Evolutionary conservation across 2,797 vertebrate species (phyloP), one percentile per base, ranked within the genome.

Genomic region (Mormyrus hasselquistii): DNA sequence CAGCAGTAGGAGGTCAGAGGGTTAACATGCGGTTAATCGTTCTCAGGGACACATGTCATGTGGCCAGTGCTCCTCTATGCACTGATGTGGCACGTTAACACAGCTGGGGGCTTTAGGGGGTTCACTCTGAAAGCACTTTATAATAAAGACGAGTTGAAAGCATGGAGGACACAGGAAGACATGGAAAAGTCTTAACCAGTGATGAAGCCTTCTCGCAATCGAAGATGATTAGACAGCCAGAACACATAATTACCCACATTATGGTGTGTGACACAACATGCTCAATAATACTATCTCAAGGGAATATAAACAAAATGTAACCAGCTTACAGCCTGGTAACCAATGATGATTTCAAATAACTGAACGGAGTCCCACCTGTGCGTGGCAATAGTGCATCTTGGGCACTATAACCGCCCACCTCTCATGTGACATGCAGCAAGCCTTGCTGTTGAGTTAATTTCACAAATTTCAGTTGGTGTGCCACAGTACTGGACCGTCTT

Each of bases 1-100:
- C 9, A 83, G 38, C 16, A 47, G 76, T 12, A 7, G 34, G 14
- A 19, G 84, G 59, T 89, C 85, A 89, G 87, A 89, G 65, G 65
- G 50, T 87, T 76, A 89, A 87, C 47, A 52, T 57, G n/a, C 0
- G 7, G 85, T 1, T 22, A 62, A 62, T 62, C 2, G 0, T 62
- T 62, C n/a, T 62, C n/a, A 69, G 52, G 76, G 44, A 52, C 41
- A 12, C 34, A 29, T 38, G 25, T 38, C 69, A 62, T 86, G 29
- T 87, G 29, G 22, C 55, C 29, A 55, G 53, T 19, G 84, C n/a
- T 22, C 29, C 25, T 29, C 41, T 84, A 55, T 55, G 86, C 73
- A 89, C 47, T 73, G 84, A 86, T 41, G 9, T 53, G 25, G 12
- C 14, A 29, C 7, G 49, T 82, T 29, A 73, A 3, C 84, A 89